Base-by-base conservation (phyloP, 2,888 invertebrate genomes). In the Laspeyria flexula region DNA sequence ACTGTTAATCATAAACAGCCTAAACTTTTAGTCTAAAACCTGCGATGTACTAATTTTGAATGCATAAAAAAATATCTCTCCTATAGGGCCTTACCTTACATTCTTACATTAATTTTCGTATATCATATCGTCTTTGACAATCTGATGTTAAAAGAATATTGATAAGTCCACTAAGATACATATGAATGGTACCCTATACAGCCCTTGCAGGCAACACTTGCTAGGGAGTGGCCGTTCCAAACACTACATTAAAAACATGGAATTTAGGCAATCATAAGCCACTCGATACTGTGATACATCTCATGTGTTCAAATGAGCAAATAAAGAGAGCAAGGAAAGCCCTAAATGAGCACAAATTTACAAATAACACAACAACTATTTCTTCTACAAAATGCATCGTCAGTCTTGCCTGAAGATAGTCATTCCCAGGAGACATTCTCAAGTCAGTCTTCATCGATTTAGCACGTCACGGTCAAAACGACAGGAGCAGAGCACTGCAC, bases 31-130 rank as follows among this genome's bases (percentile, higher is more conserved):
- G 55, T 65, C 77, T 85, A 84, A 72, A 80, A 80, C 67, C 79
- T 73, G 86, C 81, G 72, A 81, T 84, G 83, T 83, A 83, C 75
- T 85, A 88, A 89, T 85, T 89, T 86, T 83, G 88, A 89, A 88
- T 85, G 90, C 84, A 86, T 91, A 91, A 91, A 91, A 90, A 91
- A 92, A 92, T 91, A 92, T 90, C 84, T 89, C 85, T 90, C 83
- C 86, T 86, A 88, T 87, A 86, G 85, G 90, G 89, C 88, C 90
- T 90, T 89, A 91, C 90, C 90, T 90, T 90, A 91, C 86, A 81
- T 88, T 81, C 86, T 90, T 88, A 88, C 83, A 89, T 86, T 85
- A 86, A 85, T 85, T 48, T 79, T 88, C 88, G 90, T 89, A 87
- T 88, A 90, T 88, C 87, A 87, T 84, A 86, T 87, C 86, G 88